Evolutionary conservation across 2,888 invertebrate species (phyloP).

Genomic region (Notocelia uddmanniana): DNA sequence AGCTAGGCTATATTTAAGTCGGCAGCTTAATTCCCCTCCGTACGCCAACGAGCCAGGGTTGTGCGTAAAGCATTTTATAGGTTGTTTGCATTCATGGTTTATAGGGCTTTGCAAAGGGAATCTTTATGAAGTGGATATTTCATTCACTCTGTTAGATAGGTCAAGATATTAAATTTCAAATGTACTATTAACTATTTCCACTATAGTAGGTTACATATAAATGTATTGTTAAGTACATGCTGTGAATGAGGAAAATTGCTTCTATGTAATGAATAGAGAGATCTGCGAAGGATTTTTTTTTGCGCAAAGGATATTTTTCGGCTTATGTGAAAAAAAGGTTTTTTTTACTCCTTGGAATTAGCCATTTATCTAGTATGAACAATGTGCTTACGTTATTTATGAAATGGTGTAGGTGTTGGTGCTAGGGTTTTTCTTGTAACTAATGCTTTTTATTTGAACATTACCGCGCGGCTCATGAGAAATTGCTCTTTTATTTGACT

Average conservation of each 20-base stretch:
- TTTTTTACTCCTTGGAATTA: constrained; percentile 12
- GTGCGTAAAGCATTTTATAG: constrained; percentile 56
- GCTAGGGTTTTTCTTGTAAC: background rate
- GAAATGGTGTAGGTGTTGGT: constrained; percentile 20
- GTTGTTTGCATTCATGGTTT: constrained; percentile 53
- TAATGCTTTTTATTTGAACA: constrained; percentile 9
- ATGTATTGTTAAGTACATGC: background rate
- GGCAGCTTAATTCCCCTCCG: constrained; percentile 56
- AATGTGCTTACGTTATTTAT: constrained; percentile 24
- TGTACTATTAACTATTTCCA: constrained; percentile 8
- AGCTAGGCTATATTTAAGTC: constrained; percentile 62
- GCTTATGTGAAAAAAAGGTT: background rate
- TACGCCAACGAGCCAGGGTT: constrained; percentile 58
- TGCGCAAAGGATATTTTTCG: constrained; percentile 4
- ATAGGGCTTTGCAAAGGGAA: constrained; percentile 51
- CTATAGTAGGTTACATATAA: background rate
- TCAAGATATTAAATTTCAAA: constrained; percentile 51
- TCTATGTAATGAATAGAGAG: background rate
- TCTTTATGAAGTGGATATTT: constrained; percentile 53
- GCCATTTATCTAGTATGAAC: constrained; percentile 17
- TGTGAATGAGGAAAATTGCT: background rate
- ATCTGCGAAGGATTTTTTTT: constrained; percentile 2
- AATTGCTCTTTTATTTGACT: constrained; percentile 30
- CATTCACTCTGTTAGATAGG: constrained; percentile 57
- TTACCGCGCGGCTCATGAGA: constrained; percentile 8